Evolutionary conservation across 1,140 invertebrate genomes (phyloP), one percentile per base, ranked within the genome.

Genomic region (Drosophila suzukii): DNA sequence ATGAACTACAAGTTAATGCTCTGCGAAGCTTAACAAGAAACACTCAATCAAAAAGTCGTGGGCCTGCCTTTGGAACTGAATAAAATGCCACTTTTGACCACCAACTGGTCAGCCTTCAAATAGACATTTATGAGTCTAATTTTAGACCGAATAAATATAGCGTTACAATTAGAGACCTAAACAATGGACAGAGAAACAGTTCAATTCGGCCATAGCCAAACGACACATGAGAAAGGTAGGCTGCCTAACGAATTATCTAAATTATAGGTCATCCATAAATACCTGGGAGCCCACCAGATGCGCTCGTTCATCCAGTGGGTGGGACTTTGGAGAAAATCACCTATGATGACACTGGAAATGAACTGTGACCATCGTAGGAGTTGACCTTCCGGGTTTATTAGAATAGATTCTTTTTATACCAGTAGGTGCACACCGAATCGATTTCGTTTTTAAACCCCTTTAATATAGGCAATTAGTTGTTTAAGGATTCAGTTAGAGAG

Each of bases 61-160:
- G 61, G 62, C 59, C 44, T 49, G 57, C 36, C 30, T 62, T 30
- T 30, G 38, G 38, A 13, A 10, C 7, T 4, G 30, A n/a, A 46
- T 15, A 43, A 67, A 67, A 39, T 55, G 41, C 62, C 62, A 47
- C 62, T 41, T 57, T 58, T 41, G 51, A 56, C 51, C 67, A 49
- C 20, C 67, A 50, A 71, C 53, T 49, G 44, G 53, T 71, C 51
- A 71, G 46, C 68, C 66, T 71, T 71, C 68, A 60, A 54, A 68
- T 53, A 68, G 11, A 53, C 63, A 67, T 50, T 68, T 65, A 44
- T 39, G 36, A 30, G 32, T 58, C 68, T 72, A 71, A 58, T 58
- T 71, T 58, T 72, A 72, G 66, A 50, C 24, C 30, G 44, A 12
- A 71, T 71, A 71, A 72, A 71, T 71, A 72, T 72, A 72, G 68